Evolutionary conservation across 2,888 invertebrate genomes (phyloP).

Genomic region (Aspidapion aeneum): DNA sequence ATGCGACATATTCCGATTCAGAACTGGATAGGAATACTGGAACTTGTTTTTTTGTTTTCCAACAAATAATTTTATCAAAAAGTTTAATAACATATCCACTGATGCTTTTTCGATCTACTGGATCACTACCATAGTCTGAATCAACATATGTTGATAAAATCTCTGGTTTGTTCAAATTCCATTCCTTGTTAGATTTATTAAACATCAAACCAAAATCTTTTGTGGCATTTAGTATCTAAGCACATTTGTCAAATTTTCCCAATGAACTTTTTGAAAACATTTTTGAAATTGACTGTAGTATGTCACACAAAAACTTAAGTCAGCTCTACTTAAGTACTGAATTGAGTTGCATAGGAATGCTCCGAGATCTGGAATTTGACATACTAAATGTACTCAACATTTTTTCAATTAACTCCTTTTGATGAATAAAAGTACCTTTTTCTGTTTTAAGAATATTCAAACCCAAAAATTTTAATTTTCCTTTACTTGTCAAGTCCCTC

Average conservation of each 20-base stretch:
- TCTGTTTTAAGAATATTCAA: no score
- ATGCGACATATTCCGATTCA: slow-evolving; percentile 27
- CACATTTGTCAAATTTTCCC: background rate
- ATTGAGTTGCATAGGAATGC: no score
- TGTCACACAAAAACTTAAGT: background rate
- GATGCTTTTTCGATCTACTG: slow-evolving; percentile 25
- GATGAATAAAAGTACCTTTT: no score
- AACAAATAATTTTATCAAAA: slow-evolving; percentile 23
- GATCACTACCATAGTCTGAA: slow-evolving; percentile 27
- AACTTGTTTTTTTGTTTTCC: slow-evolving; percentile 27
- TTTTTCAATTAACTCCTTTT: no score
- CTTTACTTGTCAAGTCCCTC: no score
- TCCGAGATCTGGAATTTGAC: no score
- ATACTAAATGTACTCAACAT: no score
- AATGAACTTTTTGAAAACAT: background rate
- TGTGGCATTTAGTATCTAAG: slow-evolving; percentile 19
- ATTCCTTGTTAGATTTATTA: slow-evolving; percentile 15
- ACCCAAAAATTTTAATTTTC: no score
- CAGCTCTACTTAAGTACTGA: no score
- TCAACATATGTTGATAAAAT: slow-evolving; percentile 29
- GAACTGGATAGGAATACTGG: slow-evolving; percentile 23
- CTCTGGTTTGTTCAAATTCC: no score
- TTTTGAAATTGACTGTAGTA: background rate
- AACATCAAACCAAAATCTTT: slow-evolving; percentile 20
- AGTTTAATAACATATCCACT: slow-evolving; percentile 26